Evolutionary conservation across 1,140 invertebrate species (phyloP), one percentile per base, ranked within the genome.

Genomic region (Ptiloglossa arizonensis): DNA sequence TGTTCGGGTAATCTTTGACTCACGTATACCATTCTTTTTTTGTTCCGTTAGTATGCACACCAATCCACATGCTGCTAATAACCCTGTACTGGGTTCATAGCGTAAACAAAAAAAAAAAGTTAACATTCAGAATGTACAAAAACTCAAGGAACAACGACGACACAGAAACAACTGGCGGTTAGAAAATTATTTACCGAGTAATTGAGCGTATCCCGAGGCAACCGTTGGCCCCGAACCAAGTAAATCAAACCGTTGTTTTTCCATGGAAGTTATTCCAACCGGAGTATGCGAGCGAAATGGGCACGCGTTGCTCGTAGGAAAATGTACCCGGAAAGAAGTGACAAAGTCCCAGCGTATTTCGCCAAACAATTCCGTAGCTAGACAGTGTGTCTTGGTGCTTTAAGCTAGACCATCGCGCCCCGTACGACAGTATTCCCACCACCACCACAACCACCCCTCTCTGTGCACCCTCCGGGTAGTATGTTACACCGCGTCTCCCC

Each of bases 311-410:
- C 74, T 46, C 70, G 73, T 67, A 74, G 84, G 87, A 86, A 89
- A 89, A 89, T 89, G 87, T 86, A 89, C 74, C 82, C 82, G 73
- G 79, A 67, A 88, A 88, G 78, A 89, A 89, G 88, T 89, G 88
- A 89, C 88, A 89, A 89, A 89, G 88, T 89, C 85, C 81, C 78
- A 72, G 67, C 84, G 86, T 89, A 87, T 89, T 89, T 89, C 86
- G 86, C 84, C 88, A 85, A 89, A 89, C 87, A 89, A 89, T 89
- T 89, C 88, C 76, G 76, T 57, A 80, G 83, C 78, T 81, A 89
- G 88, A 89, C 88, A 88, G 70, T 86, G 85, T 85, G 87, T 83
- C 88, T 87, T 83, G 83, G 87, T 85, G 85, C 87, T 90, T 89
- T 88, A 85, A 89, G 85, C 87, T 85, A 89, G 87, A 85, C 87